Evolutionary conservation across 2,797 vertebrate species (phyloP).

Genomic region (Squalus acanthias): DNA sequence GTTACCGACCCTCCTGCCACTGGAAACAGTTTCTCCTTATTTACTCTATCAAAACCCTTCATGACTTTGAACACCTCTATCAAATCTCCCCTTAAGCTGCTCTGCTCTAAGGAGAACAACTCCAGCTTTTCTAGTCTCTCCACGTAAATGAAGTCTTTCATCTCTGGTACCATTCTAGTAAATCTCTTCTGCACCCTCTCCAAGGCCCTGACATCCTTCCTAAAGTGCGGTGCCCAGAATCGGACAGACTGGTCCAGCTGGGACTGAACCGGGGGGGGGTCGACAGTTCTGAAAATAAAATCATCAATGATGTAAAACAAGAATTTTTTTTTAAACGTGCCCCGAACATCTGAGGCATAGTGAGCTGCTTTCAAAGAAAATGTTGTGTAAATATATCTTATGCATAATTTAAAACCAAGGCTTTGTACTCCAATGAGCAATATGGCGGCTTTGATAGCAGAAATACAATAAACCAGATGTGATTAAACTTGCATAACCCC

Average conservation of each 20-base stretch:
- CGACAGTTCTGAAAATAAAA: background rate
- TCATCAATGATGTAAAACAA: background rate
- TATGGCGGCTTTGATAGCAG: slow-evolving; percentile 17
- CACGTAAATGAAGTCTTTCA: background rate
- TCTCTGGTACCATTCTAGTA: background rate
- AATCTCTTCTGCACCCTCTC: no score
- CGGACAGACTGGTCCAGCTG: background rate
- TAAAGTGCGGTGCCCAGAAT: background rate
- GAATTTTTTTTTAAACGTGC: background rate
- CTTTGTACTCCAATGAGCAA: slow-evolving; percentile 5
- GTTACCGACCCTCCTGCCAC: background rate
- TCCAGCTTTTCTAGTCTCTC: background rate
- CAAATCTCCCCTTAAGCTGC: background rate
- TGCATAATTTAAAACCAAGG: slow-evolving; percentile 28
- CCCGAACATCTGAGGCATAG: background rate
- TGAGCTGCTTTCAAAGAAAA: background rate
- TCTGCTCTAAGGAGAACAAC: background rate
- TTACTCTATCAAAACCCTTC: background rate
- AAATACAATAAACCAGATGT: slow-evolving; percentile 14
- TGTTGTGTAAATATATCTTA: slow-evolving; percentile 24
- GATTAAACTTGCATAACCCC: slow-evolving; percentile 26
- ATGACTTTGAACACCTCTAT: no score
- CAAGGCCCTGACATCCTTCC: background rate
- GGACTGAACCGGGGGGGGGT: background rate
- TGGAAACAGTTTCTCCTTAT: background rate